Evolutionary conservation across 1,140 invertebrate genomes (phyloP).

Genomic region (Odontomachus brunneus): DNA sequence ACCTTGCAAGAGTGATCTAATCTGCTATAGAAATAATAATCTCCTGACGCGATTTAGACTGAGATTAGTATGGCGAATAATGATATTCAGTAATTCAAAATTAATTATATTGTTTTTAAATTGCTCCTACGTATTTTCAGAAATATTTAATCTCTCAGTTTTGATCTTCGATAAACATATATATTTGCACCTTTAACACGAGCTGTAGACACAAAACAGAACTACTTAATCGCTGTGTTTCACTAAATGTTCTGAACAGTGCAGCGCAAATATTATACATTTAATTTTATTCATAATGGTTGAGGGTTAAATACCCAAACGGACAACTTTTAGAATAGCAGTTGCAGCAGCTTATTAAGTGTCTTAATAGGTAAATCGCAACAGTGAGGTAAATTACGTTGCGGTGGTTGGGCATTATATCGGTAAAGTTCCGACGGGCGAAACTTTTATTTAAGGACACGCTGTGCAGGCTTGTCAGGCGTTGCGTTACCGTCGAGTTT

Average conservation of each 20-base stretch:
- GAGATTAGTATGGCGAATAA: too few relatives aligned
- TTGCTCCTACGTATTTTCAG: too few relatives aligned
- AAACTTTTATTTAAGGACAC: slow-evolving; percentile 58
- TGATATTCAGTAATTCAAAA: too few relatives aligned
- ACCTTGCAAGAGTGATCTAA: neutral
- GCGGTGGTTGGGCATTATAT: slow-evolving; percentile 40
- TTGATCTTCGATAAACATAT: too few relatives aligned
- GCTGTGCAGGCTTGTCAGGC: slow-evolving; percentile 39
- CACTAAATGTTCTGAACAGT: neutral
- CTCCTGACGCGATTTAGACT: too few relatives aligned
- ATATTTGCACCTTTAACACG: too few relatives aligned
- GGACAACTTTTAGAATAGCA: neutral
- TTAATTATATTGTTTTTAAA: too few relatives aligned
- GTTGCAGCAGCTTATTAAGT: neutral
- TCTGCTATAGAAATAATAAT: neutral
- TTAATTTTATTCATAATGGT: neutral
- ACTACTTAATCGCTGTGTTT: too few relatives aligned
- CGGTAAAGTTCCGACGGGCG: slow-evolving; percentile 46
- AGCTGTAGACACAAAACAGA: too few relatives aligned
- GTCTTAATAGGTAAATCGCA: slow-evolving; percentile 19
- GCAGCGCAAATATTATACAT: neutral
- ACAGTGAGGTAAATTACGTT: slow-evolving; percentile 28
- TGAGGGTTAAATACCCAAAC: neutral
- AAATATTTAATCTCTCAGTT: too few relatives aligned
- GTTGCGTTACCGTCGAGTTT: slow-evolving; percentile 48